phyloP scores from a whole-genome alignment of 2,113 vertebrate species.

The Plecotus auritus region DNA sequence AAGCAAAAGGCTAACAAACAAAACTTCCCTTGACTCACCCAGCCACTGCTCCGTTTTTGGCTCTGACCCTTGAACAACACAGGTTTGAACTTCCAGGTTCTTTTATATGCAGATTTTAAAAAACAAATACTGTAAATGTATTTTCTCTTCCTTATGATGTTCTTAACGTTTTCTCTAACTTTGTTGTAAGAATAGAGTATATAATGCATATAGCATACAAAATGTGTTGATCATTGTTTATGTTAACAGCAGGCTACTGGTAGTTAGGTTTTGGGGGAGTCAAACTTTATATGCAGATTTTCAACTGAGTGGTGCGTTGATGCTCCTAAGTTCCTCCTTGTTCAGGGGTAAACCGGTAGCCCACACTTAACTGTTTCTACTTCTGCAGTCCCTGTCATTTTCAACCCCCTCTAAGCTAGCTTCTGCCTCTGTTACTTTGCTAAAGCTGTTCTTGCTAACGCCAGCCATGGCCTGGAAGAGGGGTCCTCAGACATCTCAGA shows the following conservation, averaged over 20 bases:
- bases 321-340: neutral
- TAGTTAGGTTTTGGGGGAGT: neutral
- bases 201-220: neutral
- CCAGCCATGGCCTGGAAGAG: neutral
- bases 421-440: neutral
- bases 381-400: neutral
- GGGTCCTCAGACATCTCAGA: neutral
- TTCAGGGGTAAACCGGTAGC: no score
- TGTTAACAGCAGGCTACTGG: no score
- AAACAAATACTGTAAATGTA: neutral
- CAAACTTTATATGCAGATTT: neutral
- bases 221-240: neutral
- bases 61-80: neutral
- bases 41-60: neutral
- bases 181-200: neutral
- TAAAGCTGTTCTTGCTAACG: neutral
- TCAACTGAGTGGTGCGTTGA: neutral
- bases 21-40: neutral
- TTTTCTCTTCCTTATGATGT: neutral
- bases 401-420: no score
- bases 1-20: neutral
- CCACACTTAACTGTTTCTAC: neutral
- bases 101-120: neutral
- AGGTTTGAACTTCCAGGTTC: neutral
- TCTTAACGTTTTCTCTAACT: neutral